A percentile compares a stretch with the other conserved stretches of the same genome.
phyloP scores from a whole-genome alignment of 2,888 invertebrate species.

The Zygothrica quintamaculata region DNA sequence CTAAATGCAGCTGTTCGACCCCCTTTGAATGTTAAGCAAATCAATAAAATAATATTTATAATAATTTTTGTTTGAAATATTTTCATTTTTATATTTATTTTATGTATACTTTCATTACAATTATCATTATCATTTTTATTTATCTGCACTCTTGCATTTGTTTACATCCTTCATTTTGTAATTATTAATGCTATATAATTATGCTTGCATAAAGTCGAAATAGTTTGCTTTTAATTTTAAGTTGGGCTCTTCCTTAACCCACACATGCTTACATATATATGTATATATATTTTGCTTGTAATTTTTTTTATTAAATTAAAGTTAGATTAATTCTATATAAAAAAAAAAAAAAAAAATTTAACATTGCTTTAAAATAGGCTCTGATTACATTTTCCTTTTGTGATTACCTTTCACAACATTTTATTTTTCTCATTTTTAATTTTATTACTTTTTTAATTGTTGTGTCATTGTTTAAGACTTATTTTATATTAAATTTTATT shows the following conservation, averaged over 20 bases:
- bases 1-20: too few relatives aligned
- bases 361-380: constrained; percentile 73
- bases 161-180: constrained; percentile 31
- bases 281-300: constrained; percentile 33
- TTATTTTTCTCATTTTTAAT: constrained; percentile 10
- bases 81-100: constrained; percentile 69
- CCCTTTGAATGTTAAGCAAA: too few relatives aligned
- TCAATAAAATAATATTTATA: background rate
- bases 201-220: constrained; percentile 65
- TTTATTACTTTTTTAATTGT: constrained; percentile 21
- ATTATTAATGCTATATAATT: constrained; percentile 55
- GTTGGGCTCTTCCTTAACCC: constrained; percentile 35
- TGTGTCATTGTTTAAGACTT: constrained; percentile 24
- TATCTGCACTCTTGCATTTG: background rate
- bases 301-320: constrained; percentile 35
- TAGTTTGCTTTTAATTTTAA: constrained; percentile 56
- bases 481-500: background rate
- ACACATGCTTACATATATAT: constrained; percentile 42
- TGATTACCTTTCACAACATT: constrained; percentile 19
- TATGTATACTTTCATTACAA: constrained; percentile 51
- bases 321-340: constrained; percentile 57
- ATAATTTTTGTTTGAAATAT: constrained; percentile 64
- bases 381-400: constrained; percentile 18
- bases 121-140: background rate
- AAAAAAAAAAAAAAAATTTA: constrained; percentile 56